Percentiles rank a stretch among this genome's conserved stretches.
Conservation (phyloP, 2,113 vertebrate species). For the Murina feae region DNA sequence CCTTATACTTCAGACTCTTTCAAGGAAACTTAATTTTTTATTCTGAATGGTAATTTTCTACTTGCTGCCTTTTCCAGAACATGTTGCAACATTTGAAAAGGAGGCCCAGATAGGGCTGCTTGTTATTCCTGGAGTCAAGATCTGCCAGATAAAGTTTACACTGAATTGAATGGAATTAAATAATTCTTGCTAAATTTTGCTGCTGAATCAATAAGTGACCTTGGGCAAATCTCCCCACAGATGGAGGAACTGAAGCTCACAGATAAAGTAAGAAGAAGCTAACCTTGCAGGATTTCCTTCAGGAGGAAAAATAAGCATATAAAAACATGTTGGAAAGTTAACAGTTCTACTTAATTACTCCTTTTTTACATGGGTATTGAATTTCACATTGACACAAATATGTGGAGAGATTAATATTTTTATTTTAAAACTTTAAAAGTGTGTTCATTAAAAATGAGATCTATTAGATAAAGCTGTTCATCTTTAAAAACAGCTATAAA, state of each 20-base stretch:
- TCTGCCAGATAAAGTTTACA: not conserved
- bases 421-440: not conserved
- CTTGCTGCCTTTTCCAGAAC: not conserved
- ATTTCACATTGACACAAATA: not conserved
- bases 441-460: not conserved
- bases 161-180: not conserved
- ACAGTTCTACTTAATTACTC: not conserved
- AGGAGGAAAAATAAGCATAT: not conserved
- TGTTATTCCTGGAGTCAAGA: not conserved
- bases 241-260: not conserved
- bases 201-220: not conserved
- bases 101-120: not conserved
- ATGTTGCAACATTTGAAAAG: not conserved
- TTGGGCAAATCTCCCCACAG: not conserved
- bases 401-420: not conserved
- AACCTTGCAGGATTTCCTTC: not conserved
- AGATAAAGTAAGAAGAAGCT: not conserved
- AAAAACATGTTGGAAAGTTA: not conserved
- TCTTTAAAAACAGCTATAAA: not conserved
- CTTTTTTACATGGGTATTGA: not conserved
- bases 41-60: not conserved
- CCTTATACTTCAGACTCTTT: not conserved
- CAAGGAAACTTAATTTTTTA: not conserved
- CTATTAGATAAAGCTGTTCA: not conserved
- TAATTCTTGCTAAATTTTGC: conserved; percentile 20